Base-by-base conservation (phyloP, 2,113 vertebrate species). In the Hippocampus abdominalis region DNA sequence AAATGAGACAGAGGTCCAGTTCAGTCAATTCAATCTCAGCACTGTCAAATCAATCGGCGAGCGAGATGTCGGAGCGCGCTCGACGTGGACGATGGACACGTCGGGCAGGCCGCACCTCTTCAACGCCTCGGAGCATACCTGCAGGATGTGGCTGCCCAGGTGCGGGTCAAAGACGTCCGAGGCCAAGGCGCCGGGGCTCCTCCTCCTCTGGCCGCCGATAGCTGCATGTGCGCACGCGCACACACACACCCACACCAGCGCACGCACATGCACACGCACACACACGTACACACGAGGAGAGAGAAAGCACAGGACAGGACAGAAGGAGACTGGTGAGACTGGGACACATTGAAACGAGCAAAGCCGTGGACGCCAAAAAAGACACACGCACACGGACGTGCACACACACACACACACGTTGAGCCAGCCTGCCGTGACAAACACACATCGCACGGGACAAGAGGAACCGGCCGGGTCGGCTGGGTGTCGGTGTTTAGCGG, bases 61-160 rank as follows among this genome's bases (percentile, higher is more conserved):
- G 29, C 29, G 29, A 32, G 29, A 4, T 5, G 29, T 32, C 29
- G 29, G 32, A 36, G 5, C 5, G 32, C 32, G 32, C 5, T 0
- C 0, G 32, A 36, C 32, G 32, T 1, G 5, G 32, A 36, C 5
- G 5, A 5, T 5, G 0, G 5, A 36, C 5, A 1, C 32, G 32
- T 6, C 5, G 27, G 32, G 32, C 5, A 5, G 32, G 32, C 32
- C 32, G 5, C 5, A 4, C 29, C 29, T 32, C 29, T 32, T 32
- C 29, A 32, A 36, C 1, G n/a, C n/a, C n/a, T n/a, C n/a, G 5
- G 32, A 36, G 32, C 32, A 0, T 96, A 98, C 97, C 97, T 98
- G 96, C 85, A 99, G 91, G 90, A 99, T 98, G 93, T 99, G 96
- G 91, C 97, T 99, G 89, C 96, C 97, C 91, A 98, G 94, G 91